These are phyloP conservation scores for Chrysomela aeneicollis DNA, from an alignment of 2,888 invertebrate species.

Conservation along the genomic window DNA sequence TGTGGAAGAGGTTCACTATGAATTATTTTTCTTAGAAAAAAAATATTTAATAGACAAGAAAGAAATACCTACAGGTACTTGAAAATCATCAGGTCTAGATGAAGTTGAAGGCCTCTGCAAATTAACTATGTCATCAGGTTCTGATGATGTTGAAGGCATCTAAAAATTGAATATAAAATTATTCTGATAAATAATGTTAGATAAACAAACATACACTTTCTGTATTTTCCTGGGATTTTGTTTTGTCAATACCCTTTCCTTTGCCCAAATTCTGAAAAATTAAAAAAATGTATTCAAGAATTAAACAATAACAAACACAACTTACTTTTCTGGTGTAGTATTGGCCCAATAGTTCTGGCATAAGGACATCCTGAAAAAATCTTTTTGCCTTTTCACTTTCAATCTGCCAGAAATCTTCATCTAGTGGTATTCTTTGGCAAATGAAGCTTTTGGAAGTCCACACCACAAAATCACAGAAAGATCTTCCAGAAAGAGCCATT, in stretches of 20 bases:
- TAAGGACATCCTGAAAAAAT: not conserved
- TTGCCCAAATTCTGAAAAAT: not conserved
- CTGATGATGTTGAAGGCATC: not conserved
- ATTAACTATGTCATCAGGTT: not conserved
- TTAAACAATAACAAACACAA: too few relatives aligned
- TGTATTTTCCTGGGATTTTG: not conserved
- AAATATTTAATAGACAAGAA: too few relatives aligned
- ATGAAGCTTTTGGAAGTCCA: too few relatives aligned
- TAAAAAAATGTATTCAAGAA: too few relatives aligned
- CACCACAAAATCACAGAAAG: too few relatives aligned
- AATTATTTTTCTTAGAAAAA: too few relatives aligned
- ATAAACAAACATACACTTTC: not conserved
- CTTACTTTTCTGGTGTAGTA: not conserved
- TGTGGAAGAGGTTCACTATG: too few relatives aligned
- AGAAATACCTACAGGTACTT: not conserved
- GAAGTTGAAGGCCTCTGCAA: not conserved
- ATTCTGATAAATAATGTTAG: not conserved
- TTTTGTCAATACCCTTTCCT: not conserved
- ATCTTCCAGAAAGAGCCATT: too few relatives aligned
- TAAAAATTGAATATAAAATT: not conserved
- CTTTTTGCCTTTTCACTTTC: not conserved
- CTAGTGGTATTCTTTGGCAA: not conserved
- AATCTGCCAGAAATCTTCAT: not conserved
- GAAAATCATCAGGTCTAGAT: not conserved
- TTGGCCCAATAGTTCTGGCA: constrained; percentile 3